phyloP scores from a whole-genome alignment of 2,888 invertebrate species.

The Calameuta pallipes region DNA sequence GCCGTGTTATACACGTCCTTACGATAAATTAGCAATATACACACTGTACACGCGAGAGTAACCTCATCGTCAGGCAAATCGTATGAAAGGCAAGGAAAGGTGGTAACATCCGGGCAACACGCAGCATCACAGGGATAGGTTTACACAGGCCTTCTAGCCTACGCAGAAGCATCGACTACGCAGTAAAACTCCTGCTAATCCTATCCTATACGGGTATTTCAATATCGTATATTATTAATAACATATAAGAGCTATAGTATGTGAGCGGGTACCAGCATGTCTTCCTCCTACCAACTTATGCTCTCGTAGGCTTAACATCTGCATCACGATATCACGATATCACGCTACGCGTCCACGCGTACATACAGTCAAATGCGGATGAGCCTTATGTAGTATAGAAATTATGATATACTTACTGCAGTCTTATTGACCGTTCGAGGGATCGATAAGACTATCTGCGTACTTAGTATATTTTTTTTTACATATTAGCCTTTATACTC shows the following conservation, averaged over 20 bases:
- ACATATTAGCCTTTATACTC: neutral
- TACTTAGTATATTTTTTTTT: neutral
- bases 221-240: conserved; percentile 31
- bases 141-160: neutral
- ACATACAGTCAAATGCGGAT: neutral
- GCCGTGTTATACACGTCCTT: neutral
- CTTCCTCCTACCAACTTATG: conserved; percentile 34
- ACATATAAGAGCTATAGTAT: conserved; percentile 32
- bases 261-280: conserved; percentile 30
- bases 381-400: neutral
- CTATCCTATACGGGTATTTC: conserved; percentile 6
- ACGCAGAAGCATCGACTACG: conserved; percentile 24
- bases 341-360: conserved; percentile 17
- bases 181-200: neutral
- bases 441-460: neutral
- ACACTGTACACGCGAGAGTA: neutral
- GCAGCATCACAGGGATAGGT: neutral
- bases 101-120: neutral
- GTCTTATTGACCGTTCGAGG: neutral
- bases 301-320: conserved; percentile 38
- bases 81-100: neutral
- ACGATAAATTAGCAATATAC: neutral
- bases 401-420: neutral
- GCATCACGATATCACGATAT: conserved; percentile 38
- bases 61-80: neutral